Conservation (phyloP, 2,888 invertebrate genomes). For the Elmis aenea region DNA sequence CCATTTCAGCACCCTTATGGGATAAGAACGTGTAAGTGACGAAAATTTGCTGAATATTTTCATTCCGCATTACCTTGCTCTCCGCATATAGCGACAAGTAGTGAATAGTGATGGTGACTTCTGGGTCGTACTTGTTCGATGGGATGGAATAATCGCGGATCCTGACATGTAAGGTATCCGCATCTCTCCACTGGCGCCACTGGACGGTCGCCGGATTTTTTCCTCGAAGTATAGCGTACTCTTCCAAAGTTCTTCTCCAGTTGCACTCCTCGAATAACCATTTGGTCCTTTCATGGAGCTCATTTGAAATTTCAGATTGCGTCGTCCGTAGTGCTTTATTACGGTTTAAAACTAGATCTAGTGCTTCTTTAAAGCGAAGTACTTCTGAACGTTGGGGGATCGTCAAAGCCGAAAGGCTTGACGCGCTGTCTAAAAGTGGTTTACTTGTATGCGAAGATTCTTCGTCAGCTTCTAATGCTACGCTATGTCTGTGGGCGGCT, state of each 20-base stretch:
- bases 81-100: constrained; percentile 15
- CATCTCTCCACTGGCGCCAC: constrained; percentile 34
- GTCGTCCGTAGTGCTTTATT: constrained; percentile 31
- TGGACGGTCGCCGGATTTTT: constrained; percentile 26
- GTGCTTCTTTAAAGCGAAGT: constrained; percentile 26
- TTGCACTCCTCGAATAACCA: constrained; percentile 33
- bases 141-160: constrained; percentile 14
- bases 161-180: constrained; percentile 24
- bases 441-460: too few species aligned
- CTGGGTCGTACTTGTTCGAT: constrained; percentile 8
- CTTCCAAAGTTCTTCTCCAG: constrained; percentile 33
- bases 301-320: constrained; percentile 28
- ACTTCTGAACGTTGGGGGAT: too few species aligned
- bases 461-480: too few species aligned
- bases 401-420: too few species aligned
- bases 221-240: constrained; percentile 29
- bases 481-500: too few species aligned
- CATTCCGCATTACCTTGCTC: constrained; percentile 10
- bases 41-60: constrained; percentile 26
- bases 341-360: constrained; percentile 28
- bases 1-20: constrained; percentile 26
- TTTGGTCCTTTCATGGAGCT: constrained; percentile 26
- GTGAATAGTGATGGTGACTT: constrained; percentile 22
- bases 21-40: constrained; percentile 30
- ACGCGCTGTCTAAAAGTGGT: too few species aligned